These are phyloP conservation scores for Fregata magnificens DNA, from an alignment of 2,113 vertebrate species.

Conservation along the genomic window DNA sequence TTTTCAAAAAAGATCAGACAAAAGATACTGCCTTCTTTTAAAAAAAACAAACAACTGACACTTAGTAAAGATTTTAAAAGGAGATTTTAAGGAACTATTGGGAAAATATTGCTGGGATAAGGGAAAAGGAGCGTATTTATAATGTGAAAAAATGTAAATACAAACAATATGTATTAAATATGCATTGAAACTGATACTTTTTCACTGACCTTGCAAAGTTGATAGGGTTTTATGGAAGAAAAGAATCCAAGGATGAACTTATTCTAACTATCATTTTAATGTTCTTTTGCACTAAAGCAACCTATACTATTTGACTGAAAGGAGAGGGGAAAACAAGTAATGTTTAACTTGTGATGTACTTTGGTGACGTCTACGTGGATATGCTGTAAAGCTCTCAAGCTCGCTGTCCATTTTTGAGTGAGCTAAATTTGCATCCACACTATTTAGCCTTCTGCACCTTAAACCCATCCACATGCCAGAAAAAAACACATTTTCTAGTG, in stretches of 20 bases:
- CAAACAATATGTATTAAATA: neutral
- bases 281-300: neutral
- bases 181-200: neutral
- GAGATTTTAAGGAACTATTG: neutral
- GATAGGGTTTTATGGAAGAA: neutral
- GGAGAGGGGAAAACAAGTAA: neutral
- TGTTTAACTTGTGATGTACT: neutral
- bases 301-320: neutral
- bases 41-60: neutral
- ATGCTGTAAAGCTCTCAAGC: neutral
- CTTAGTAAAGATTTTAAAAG: neutral
- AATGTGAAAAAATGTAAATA: neutral
- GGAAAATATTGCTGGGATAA: neutral
- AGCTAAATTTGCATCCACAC: neutral
- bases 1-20: neutral
- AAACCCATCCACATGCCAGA: neutral
- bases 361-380: neutral
- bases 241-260: neutral
- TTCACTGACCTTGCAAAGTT: neutral
- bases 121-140: constrained; percentile 6
- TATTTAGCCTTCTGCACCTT: neutral
- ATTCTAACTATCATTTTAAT: neutral
- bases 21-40: neutral
- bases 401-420: neutral
- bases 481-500: neutral